Conservation (phyloP, 1,140 invertebrate genomes). For the Diorhabda carinulata region DNA sequence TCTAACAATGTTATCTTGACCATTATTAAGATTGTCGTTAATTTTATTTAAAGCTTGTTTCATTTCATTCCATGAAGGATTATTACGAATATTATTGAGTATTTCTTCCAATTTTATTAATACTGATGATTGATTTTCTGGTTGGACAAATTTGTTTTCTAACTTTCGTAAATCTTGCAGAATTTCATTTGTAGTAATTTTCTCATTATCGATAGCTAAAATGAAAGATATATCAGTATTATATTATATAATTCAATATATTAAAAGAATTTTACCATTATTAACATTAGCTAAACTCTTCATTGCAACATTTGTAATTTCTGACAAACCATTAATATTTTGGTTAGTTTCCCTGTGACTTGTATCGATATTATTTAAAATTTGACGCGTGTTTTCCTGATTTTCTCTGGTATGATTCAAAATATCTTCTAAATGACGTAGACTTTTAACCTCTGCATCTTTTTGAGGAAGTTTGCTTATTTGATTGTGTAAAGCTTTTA, state of each 20-base stretch:
- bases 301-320: constrained; percentile 54
- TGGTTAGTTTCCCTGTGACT: constrained; percentile 43
- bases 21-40: constrained; percentile 44
- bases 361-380: no score
- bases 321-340: constrained; percentile 52
- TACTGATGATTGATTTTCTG: no score
- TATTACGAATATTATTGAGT: no score
- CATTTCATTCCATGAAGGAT: no score
- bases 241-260: neutral
- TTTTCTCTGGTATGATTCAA: no score
- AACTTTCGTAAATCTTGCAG: no score
- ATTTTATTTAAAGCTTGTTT: constrained; percentile 24
- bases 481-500: neutral
- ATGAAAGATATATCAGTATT: neutral
- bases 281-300: constrained; percentile 52
- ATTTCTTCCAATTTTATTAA: no score
- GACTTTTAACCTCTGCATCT: neutral
- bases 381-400: no score
- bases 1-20: constrained; percentile 52
- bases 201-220: no score
- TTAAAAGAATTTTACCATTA: neutral
- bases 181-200: no score
- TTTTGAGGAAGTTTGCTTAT: neutral
- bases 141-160: no score
- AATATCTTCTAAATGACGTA: no score